These are phyloP conservation scores for Epinephelus coioides DNA, from an alignment of 2,797 vertebrate genomes.

Conservation along the genomic window DNA sequence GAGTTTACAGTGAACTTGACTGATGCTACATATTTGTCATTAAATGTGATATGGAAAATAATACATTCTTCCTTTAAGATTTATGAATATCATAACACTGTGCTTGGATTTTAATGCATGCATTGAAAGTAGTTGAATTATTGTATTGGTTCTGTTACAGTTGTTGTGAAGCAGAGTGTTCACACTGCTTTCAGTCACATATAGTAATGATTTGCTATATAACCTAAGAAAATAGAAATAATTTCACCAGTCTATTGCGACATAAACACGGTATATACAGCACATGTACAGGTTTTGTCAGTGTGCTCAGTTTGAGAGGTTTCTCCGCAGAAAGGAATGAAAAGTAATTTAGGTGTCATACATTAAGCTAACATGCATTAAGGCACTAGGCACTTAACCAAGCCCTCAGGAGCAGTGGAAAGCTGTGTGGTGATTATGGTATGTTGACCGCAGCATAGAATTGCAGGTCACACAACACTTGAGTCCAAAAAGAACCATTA, in stretches of 20 bases:
- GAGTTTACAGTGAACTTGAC: not conserved
- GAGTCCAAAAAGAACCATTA: not conserved
- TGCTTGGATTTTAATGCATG: not conserved
- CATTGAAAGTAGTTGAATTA: not conserved
- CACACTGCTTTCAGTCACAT: not conserved
- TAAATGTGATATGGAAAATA: not conserved
- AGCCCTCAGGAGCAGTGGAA: not conserved
- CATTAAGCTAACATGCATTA: too few species aligned
- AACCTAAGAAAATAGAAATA: not conserved
- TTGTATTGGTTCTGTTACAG: not conserved
- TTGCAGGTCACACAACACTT: not conserved
- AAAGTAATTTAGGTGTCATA: too few species aligned
- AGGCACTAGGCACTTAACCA: not conserved
- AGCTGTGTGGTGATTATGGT: not conserved
- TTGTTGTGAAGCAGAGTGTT: not conserved
- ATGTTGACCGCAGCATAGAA: not conserved
- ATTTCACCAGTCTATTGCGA: not conserved
- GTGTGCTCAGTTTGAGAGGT: not conserved
- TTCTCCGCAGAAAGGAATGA: not conserved
- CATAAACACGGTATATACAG: not conserved
- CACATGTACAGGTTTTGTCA: not conserved
- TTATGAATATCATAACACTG: not conserved
- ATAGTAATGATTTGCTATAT: not conserved
- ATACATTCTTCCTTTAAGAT: not conserved
- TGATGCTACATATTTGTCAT: not conserved